Percentiles rank a stretch among this genome's conserved stretches.
Conservation (phyloP, 1,140 invertebrate genomes). For the Hyposmocoma kahamanoa region DNA sequence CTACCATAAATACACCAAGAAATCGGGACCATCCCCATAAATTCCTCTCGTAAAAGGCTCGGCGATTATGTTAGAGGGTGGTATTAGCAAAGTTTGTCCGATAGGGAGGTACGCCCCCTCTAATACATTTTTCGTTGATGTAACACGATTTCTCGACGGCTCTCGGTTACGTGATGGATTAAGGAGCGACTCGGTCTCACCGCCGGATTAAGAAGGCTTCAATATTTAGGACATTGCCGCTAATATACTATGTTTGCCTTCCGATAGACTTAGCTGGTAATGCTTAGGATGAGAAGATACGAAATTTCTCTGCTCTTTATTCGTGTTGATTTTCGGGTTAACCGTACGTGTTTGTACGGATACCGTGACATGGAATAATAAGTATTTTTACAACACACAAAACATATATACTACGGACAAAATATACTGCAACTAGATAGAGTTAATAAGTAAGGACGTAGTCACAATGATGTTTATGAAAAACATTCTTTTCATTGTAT, state of each 20-base stretch:
- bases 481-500: no score
- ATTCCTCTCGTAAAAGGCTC: conserved; percentile 73
- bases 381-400: neutral
- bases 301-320: neutral
- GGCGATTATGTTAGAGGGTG: conserved; percentile 72
- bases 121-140: conserved; percentile 76
- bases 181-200: conserved; percentile 62
- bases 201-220: conserved; percentile 61
- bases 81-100: conserved; percentile 74
- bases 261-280: conserved; percentile 53
- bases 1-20: conserved; percentile 67
- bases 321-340: neutral
- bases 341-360: neutral
- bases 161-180: conserved; percentile 75
- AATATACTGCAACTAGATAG: no score
- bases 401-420: no score
- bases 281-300: conserved; percentile 3
- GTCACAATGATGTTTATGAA: no score
- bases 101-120: conserved; percentile 49
- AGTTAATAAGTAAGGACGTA: no score
- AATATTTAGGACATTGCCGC: conserved; percentile 60
- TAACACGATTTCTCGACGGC: conserved; percentile 74
- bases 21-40: conserved; percentile 71
- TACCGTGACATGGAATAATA: neutral
- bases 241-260: conserved; percentile 61